Base-by-base conservation (phyloP, 2,888 invertebrate genomes). In the Anthrax anthrax region DNA sequence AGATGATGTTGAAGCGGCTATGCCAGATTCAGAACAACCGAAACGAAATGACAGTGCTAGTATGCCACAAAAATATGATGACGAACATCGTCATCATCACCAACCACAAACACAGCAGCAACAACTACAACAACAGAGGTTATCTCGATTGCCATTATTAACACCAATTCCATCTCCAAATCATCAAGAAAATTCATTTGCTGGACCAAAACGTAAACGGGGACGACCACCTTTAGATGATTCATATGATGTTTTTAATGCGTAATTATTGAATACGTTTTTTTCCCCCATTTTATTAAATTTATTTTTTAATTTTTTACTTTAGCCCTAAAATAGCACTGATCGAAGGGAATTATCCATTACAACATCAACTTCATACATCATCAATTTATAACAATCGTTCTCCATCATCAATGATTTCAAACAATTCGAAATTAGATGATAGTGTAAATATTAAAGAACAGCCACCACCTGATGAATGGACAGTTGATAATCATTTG, bases 221-320 rank as follows among this genome's bases (percentile, higher is more conserved):
- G 80, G 80, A 29, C 69, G 81, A 51, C 81, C 81, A 8, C 80
- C 80, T 42, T 71, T 80, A 58, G 80, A 80, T 59, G 78, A 66
- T 48, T 58, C 66, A 34, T 67, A 67, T 49, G 67, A 68, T 52
- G 64, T 63, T 2, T 67, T 65, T 47, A 67, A 65, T 58, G 60
- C 64, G 67, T 67, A 57, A 60, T 63, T 55, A 37, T 4, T 36
- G 3, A 4, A 8, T 34, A 8, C 10, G 37, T 17, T 37, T 37
- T n/a, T 23, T 23, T 23, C 23, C 23, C 8, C 23, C 8, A 6
- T n/a, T 37, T 37, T 37, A 10, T 37, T 37, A 12, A 12, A 12
- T 32, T 5, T 32, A 10, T 12, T 29, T 3, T 29, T 29, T 29
- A 9, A 5, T 29, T 6, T 29, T 32, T 32, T 32, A 12, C 29